Evolutionary conservation across 2,113 vertebrate genomes (phyloP), one percentile per base, ranked within the genome.

Genomic region (Labrus mixtus): DNA sequence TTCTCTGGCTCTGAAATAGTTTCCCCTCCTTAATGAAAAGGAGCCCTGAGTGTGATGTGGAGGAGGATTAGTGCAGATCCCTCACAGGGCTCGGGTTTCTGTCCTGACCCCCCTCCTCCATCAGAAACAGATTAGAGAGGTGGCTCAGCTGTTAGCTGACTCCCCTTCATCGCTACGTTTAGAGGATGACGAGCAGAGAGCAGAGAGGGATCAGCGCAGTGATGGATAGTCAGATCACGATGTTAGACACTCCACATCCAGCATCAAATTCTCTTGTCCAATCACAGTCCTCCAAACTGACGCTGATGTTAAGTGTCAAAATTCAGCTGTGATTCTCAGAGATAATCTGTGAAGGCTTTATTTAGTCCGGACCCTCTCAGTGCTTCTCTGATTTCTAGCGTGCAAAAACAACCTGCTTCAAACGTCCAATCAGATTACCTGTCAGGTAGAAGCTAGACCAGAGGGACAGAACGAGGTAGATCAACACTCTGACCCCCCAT

Each of bases 1-100:
- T 33, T 33, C 39, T 11, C 9, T 17, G 48, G 13, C 46, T 66
- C 37, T 63, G 29, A 58, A 64, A 6, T 59, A 59, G 45, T 60
- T 20, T 19, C 48, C 19, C 8, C 19, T 20, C 48, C 43, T 11
- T 9, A 12, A 69, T 75, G 64, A 64, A 83, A 46, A 82, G 60
- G 29, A 66, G 37, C 19, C 55, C 25, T 64, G 41, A 29, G 56
- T 61, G 66, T 68, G 37, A 79, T 66, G n/a, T 71, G 61, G 66
- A 67, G 67, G 10, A 17, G 66, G 67, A 79, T 69, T 76, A 63
- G 67, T 62, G 4, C 46, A 37, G 39, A 41, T 19, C 23, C 62
- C 29, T 46, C 2, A 4, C 12, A 63, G 68, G 55, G 57, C 12
- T 73, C 53, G 1, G 54, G 78, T 81, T 84, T 84, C 55, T 79